Base-by-base conservation (phyloP, 1,140 invertebrate genomes). In the Temnothorax nylanderi region DNA sequence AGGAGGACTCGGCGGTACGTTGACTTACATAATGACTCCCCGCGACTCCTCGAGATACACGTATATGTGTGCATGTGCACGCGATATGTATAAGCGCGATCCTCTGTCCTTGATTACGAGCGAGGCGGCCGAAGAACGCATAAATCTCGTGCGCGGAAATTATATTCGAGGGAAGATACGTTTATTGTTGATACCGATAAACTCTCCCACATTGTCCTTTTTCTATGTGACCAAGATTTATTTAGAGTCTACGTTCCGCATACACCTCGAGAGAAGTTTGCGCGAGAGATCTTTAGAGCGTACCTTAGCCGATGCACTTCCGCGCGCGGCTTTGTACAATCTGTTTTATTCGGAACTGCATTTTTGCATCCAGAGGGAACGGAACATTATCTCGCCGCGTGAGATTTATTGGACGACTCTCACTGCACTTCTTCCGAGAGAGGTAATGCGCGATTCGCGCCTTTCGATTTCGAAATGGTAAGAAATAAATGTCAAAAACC, bases 11-110 rank as follows among this genome's bases (percentile, higher is more conserved):
- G 65, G 21, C 44, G 54, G 56, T 84, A 80, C 86, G 60, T 90
- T 81, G 85, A 87, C 89, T 91, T 91, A 88, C 75, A 87, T 90
- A 89, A 89, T 89, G 77, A 62, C n/a, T 64, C 62, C 34, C n/a
- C 62, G 58, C 85, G 69, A 74, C 49, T 76, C 49, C 47, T 47
- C 65, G 51, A 37, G 75, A 56, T 85, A 47, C n/a, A 47, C 37
- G 3, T 54, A 4, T 56, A 37, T 18, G 16, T 10, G 5, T 41
- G 18, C 3, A 5, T 16, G 5, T 47, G 21, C 1, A 16, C 10
- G 16, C 51, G 16, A 16, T 21, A 1, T 11, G n/a, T 44, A 72
- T 32, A 44, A 72, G 67, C 58, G 65, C 60, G 85, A 87, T 72
- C 16, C 54, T 86, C 62, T 67, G 72, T 65, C 62, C 65, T 90